Percentiles rank a stretch among this genome's conserved stretches.
Evolutionary conservation across 1,140 invertebrate genomes (phyloP).

Genomic region (Nephila pilipes): DNA sequence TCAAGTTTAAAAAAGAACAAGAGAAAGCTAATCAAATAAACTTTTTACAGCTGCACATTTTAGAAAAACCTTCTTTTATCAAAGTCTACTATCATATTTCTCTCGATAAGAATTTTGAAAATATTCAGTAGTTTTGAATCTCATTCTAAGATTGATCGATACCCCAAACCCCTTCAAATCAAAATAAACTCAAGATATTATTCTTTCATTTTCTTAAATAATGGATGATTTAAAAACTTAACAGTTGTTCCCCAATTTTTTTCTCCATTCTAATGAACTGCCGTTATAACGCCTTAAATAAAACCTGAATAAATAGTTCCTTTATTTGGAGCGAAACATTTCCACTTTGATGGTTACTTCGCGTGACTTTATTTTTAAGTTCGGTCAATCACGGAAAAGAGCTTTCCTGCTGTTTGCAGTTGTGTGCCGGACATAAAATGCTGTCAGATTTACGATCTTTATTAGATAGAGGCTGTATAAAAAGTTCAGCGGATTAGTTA

Average conservation of each 20-base stretch:
- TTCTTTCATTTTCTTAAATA: not conserved
- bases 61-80: no score
- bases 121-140: not conserved
- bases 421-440: not conserved
- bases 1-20: no score
- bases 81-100: not conserved
- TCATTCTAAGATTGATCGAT: not conserved
- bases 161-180: not conserved
- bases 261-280: constrained; percentile 10
- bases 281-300: not conserved
- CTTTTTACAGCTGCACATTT: no score
- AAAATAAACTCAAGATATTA: constrained; percentile 23
- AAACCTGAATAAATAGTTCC: constrained; percentile 2
- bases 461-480: not conserved
- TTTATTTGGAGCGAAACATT: not conserved
- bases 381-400: not conserved
- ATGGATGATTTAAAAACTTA: constrained; percentile 25
- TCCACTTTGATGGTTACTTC: constrained; percentile 1
- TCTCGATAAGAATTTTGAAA: not conserved
- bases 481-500: not conserved
- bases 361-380: constrained; percentile 41
- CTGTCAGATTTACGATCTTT: constrained; percentile 31
- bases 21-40: no score
- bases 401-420: not conserved
- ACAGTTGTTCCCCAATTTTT: not conserved